Conservation (phyloP, 2,888 invertebrate species). For the Aricia artaxerxes region DNA sequence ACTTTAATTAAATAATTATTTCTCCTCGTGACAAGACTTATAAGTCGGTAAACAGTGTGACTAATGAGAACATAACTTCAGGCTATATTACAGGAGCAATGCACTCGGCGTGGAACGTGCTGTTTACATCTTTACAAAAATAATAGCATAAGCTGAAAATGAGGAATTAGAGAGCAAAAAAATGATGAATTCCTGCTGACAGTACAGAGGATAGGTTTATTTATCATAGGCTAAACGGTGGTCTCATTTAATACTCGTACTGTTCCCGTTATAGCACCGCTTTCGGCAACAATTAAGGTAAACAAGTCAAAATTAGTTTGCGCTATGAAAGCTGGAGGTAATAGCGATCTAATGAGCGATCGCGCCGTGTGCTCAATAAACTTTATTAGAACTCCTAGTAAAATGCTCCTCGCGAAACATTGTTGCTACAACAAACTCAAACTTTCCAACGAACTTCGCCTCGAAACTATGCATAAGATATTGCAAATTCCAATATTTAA, state of each 20-base stretch:
- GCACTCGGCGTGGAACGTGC: not conserved
- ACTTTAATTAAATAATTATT: slow-evolving; percentile 20
- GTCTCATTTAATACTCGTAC: slow-evolving; percentile 14
- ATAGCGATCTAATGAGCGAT: not conserved
- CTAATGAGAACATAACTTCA: slow-evolving; percentile 17
- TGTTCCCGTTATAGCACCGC: not conserved
- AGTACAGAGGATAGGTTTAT: too few relatives aligned
- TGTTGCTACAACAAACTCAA: not conserved
- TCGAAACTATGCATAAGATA: slow-evolving; percentile 25
- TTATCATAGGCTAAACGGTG: not conserved
- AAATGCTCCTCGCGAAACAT: slow-evolving; percentile 7
- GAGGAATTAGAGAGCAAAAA: too few relatives aligned
- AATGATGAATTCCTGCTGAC: too few relatives aligned
- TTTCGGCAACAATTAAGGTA: slow-evolving; percentile 14
- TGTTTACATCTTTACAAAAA: not conserved
- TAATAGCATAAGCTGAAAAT: too few relatives aligned
- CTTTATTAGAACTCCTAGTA: slow-evolving; percentile 22
- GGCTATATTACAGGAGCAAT: not conserved
- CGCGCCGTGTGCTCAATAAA: not conserved
- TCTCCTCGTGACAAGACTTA: not conserved
- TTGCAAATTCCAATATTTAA: slow-evolving; percentile 17
- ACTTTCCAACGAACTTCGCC: not conserved
- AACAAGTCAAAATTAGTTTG: not conserved
- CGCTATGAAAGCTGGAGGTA: not conserved
- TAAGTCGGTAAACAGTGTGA: slow-evolving; percentile 9